Evolutionary conservation across 1,140 invertebrate species (phyloP), one percentile per base, ranked within the genome.

Genomic region (Drosophila neocordata): DNA sequence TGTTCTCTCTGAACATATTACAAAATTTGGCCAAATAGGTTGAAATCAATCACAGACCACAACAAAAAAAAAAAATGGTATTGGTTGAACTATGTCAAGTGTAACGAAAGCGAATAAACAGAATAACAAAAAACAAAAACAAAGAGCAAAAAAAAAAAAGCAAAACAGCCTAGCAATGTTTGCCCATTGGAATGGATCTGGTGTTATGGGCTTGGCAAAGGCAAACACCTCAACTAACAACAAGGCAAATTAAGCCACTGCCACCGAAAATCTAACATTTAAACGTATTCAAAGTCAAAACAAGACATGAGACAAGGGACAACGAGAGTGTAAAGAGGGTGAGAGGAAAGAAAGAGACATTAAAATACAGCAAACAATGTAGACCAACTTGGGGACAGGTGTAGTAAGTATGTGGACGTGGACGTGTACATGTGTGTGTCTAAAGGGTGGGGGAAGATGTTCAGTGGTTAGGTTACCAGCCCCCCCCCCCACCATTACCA

Each of bases 201-300:
- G 24, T 56, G 24, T 56, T 34, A 20, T 73, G 70, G 70, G 71
- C 69, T 55, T 35, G 53, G 71, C 55, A 56, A 52, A 34, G 27
- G 31, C 70, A 76, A 75, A 75, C 65, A 69, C 65, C 58, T 76
- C 53, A 34, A 57, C 67, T 67, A 31, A 63, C 41, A 63, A 35
- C 53, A 69, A 69, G 61, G 73, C 24, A 68, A 76, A 75, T 59
- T 63, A 71, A 72, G 77, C 67, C 77, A 77, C 60, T 76, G 73
- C 61, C 78, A 77, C 60, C 61, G 63, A 60, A 71, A 62, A 77
- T 74, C 56, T 65, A 62, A 72, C 41, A 69, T 73, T 69, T 58
- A 63, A 81, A 81, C 70, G 73, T 73, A 81, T 81, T 81, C 78
- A 81, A 81, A 81, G 79, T 82, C 79, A 81, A 51, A 81, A 57